Evolutionary conservation across 2,113 vertebrate genomes (phyloP).

Genomic region (Agapornis roseicollis): DNA sequence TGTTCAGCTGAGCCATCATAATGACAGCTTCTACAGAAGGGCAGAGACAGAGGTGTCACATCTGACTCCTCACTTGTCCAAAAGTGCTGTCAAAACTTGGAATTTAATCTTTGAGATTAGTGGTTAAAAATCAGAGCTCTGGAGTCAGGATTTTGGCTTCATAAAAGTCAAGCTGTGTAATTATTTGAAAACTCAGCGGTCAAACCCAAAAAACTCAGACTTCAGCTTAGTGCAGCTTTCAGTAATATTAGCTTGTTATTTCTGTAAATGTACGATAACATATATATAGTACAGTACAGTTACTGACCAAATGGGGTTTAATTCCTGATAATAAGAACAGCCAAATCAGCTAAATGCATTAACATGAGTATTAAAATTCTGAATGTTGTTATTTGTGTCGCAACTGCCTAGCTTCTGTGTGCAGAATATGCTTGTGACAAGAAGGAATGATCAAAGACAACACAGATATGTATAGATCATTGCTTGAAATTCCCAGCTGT

Average conservation of each 20-base stretch:
- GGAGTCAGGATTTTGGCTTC: neutral
- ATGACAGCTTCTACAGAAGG: neutral
- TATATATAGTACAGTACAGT: neutral
- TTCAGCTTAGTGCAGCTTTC: neutral
- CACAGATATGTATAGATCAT: constrained; percentile 29
- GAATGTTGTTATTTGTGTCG: neutral
- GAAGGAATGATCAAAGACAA: constrained; percentile 29
- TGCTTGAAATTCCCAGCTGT: neutral
- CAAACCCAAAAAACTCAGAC: neutral
- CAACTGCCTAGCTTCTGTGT: neutral
- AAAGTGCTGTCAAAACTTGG: neutral
- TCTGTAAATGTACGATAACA: neutral
- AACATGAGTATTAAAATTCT: neutral
- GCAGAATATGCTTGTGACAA: neutral
- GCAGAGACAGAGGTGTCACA: neutral
- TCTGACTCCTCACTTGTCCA: neutral
- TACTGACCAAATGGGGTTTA: neutral
- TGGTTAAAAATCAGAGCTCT: neutral
- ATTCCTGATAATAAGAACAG: neutral
- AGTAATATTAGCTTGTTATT: neutral
- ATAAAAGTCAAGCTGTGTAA: neutral
- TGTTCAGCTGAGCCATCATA: neutral
- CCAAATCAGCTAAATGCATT: neutral
- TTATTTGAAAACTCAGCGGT: neutral
- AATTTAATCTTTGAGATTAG: constrained; percentile 6